Conservation (phyloP, 2,888 invertebrate species). For the Stenichneumon culpator region DNA sequence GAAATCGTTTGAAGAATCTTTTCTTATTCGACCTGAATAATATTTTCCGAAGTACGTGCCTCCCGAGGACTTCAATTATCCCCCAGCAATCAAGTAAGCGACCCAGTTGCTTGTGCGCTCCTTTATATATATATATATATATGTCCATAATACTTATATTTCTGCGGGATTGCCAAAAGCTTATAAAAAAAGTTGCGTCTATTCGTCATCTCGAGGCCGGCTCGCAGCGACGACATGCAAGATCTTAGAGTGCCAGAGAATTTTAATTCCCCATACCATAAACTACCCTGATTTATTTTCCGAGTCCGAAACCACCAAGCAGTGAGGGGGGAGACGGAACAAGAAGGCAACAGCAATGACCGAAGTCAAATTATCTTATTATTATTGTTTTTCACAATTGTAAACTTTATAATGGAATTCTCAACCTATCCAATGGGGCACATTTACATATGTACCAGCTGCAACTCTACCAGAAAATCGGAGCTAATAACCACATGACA, state of each 20-base stretch:
- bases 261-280: slow-evolving; percentile 7
- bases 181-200: slow-evolving; percentile 25
- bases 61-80: slow-evolving; percentile 14
- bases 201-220: not conserved
- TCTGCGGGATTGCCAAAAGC: slow-evolving; percentile 6
- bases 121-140: not conserved
- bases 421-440: no score
- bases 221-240: not conserved
- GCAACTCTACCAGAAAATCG: no score
- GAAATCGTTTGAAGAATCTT: slow-evolving; percentile 2
- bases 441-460: no score
- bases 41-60: slow-evolving; percentile 13
- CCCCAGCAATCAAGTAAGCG: slow-evolving; percentile 22
- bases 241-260: not conserved
- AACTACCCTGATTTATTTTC: not conserved
- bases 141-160: not conserved
- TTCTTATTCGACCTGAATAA: slow-evolving; percentile 43
- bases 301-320: not conserved
- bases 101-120: not conserved
- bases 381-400: slow-evolving; percentile 12
- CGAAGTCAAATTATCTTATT: slow-evolving; percentile 29
- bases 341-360: slow-evolving; percentile 18
- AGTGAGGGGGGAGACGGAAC: not conserved
- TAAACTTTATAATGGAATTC: slow-evolving; percentile 26
- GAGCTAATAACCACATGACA: no score